A percentile compares a stretch with the other conserved stretches of the same genome.
These are phyloP conservation scores for Drosophila kepulauana DNA, from an alignment of 1,140 invertebrate genomes.

Conservation along the genomic window DNA sequence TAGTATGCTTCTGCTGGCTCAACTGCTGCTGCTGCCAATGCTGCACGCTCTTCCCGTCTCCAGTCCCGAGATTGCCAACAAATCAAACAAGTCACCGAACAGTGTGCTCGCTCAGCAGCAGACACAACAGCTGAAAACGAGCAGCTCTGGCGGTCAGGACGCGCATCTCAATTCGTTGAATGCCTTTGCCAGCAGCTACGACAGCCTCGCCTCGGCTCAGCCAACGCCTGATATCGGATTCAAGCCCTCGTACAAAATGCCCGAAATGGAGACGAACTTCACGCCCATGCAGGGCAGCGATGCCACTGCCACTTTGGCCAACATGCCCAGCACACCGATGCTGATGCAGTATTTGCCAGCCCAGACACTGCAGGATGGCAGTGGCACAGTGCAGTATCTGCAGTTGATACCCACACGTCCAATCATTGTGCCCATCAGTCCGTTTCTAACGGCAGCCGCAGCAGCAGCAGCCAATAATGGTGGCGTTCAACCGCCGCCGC, in stretches of 20 bases:
- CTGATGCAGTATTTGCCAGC: slow-evolving; percentile 86
- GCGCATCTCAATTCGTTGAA: slow-evolving; percentile 74
- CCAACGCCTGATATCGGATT: slow-evolving; percentile 50
- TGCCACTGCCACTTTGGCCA: slow-evolving; percentile 36
- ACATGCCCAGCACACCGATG: slow-evolving; percentile 85
- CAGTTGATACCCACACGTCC: slow-evolving; percentile 82
- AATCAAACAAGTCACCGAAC: slow-evolving; percentile 60
- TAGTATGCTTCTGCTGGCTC: slow-evolving; percentile 38
- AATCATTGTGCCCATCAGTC: slow-evolving; percentile 81
- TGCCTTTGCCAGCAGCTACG: slow-evolving; percentile 74
- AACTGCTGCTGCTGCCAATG: slow-evolving; percentile 34
- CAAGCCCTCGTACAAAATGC: slow-evolving; percentile 79
- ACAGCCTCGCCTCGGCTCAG: slow-evolving; percentile 38
- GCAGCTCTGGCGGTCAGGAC: slow-evolving; percentile 44
- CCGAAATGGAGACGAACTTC: slow-evolving; percentile 81
- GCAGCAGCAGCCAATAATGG: slow-evolving; percentile 19
- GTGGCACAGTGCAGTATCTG: slow-evolving; percentile 73
- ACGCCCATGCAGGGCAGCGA: slow-evolving; percentile 68
- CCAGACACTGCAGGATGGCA: slow-evolving; percentile 65
- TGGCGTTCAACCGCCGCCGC: neutral
- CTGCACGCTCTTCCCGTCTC: slow-evolving; percentile 58
- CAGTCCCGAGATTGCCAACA: slow-evolving; percentile 69
- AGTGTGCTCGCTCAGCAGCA: slow-evolving; percentile 61
- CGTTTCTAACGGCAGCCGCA: slow-evolving; percentile 52
- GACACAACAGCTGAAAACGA: slow-evolving; percentile 30